Conservation (phyloP, 1,140 invertebrate genomes). For the Aphelinus certus region DNA sequence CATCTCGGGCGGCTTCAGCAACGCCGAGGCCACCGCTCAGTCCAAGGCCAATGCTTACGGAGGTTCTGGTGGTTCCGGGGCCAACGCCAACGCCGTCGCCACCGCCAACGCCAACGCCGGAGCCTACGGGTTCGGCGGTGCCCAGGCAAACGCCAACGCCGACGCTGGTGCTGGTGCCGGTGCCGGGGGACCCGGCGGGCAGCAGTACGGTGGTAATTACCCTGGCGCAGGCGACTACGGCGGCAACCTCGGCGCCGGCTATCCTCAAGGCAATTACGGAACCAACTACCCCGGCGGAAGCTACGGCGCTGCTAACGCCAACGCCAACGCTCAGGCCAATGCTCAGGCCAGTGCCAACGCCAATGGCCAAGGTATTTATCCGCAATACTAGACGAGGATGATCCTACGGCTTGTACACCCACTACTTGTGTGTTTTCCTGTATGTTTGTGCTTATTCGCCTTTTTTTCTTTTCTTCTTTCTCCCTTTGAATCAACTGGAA, state of each 20-base stretch:
- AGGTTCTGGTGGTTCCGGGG: neutral
- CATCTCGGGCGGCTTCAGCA: conserved; percentile 39
- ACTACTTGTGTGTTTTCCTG: too few relatives aligned
- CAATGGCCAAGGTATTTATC: too few relatives aligned
- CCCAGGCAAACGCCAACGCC: conserved; percentile 31
- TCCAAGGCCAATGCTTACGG: conserved; percentile 24
- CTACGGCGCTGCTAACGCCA: conserved; percentile 8
- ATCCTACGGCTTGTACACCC: too few relatives aligned
- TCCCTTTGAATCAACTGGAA: too few relatives aligned
- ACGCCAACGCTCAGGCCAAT: neutral
- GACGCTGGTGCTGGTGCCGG: conserved; percentile 37
- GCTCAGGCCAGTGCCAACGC: too few relatives aligned
- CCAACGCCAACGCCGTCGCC: conserved; percentile 38
- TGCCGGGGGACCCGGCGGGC: neutral
- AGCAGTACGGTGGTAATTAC: neutral
- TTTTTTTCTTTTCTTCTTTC: too few relatives aligned
- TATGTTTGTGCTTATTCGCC: too few relatives aligned
- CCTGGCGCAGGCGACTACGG: neutral
- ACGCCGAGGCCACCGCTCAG: conserved; percentile 3
- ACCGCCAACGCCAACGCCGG: conserved; percentile 29
- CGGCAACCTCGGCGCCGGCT: neutral
- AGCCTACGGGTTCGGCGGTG: conserved; percentile 23
- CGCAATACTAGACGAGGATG: too few relatives aligned
- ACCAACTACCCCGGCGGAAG: neutral
- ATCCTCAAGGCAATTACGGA: neutral